These are phyloP conservation scores for Argyrosomus japonicus DNA, from an alignment of 2,113 vertebrate genomes.

Conservation along the genomic window DNA sequence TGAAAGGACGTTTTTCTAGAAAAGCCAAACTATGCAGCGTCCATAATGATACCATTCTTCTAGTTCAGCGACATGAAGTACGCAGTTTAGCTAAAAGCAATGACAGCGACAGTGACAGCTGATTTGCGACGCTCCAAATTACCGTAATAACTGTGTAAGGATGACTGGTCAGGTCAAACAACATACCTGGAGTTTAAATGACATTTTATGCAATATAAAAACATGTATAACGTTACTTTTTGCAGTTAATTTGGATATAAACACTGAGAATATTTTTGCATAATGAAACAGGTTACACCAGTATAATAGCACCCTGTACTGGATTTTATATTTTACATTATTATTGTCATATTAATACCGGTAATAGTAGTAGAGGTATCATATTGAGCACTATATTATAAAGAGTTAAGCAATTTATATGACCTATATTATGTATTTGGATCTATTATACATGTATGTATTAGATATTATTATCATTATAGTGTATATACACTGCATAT, in stretches of 20 bases:
- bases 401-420: too few species aligned
- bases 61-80: not conserved
- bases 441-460: too few species aligned
- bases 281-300: not conserved
- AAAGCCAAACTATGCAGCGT: not conserved
- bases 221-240: not conserved
- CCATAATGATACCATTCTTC: not conserved
- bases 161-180: not conserved
- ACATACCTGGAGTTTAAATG: not conserved
- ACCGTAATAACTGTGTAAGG: constrained; percentile 59
- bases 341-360: not conserved
- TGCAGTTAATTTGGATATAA: not conserved
- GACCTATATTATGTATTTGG: not conserved
- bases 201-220: not conserved
- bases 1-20: not conserved
- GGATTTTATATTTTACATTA: not conserved
- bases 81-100: constrained; percentile 28
- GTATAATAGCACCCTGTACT: not conserved
- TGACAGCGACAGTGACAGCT: not conserved
- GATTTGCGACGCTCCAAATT: constrained; percentile 40
- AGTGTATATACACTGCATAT: not conserved
- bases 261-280: not conserved
- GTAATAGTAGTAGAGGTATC: not conserved
- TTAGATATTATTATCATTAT: not conserved
- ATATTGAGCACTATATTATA: not conserved